Base-by-base conservation (phyloP, 1,140 invertebrate genomes). In the Ceratosolen solmsi region DNA sequence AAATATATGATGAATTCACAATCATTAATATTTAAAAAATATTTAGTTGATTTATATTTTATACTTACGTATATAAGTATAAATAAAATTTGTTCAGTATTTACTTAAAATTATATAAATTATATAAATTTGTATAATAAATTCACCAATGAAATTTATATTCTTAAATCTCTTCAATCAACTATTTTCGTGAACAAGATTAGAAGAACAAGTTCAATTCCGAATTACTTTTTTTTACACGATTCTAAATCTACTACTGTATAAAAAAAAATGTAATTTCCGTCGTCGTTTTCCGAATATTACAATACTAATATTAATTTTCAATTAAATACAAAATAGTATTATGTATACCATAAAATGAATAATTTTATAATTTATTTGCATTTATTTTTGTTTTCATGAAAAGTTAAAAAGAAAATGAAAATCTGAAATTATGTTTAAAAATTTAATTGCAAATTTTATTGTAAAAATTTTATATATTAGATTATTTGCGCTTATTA, bases 51-150 rank as follows among this genome's bases (percentile, higher is more conserved):
- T 68, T 68, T 38, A 38, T 22, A 33, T 30, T 63, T 0, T 68
- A 68, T 68, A 68, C 63, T 68, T 11, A 68, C 63, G 33, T 68
- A 63, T 63, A 63, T 63, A 63, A 63, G 27, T 68, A 38, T 38
- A 8, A 68, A 68, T 63, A 38, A n/a, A 38, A 68, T 38, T 38
- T 38, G 17, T n/a, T 38, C 36, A 65, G 0, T 68, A n/a, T 38
- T 68, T 68, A 38, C 63, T 20, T 68, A 38, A 9, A 68, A 36
- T 68, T 68, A 38, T n/a, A 2, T 2, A 68, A 68, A 38, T 68
- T 68, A 38, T 36, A 68, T 38, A 22, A n/a, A n/a, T n/a, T 38
- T 15, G 8, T 68, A n/a, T 38, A 9, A 38, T 8, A 20, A n/a
- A 68, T 65, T 38, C 22, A 38, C 33, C 36, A 36, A 68, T 38